Base-by-base conservation (phyloP, 2,888 invertebrate species). In the Drosophila tripunctata region DNA sequence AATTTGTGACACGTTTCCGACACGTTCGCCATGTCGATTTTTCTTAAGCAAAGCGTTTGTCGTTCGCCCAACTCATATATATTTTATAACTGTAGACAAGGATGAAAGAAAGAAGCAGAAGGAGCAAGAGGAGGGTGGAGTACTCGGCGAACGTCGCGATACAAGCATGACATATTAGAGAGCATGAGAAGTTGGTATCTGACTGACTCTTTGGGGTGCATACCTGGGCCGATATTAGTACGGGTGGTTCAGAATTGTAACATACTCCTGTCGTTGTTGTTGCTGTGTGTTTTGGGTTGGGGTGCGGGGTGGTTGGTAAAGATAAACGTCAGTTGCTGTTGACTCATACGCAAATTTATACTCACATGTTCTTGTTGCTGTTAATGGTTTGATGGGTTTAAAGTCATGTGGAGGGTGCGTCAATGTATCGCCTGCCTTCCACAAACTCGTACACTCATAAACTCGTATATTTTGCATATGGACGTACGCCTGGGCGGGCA, bases 341-440 rank as follows among this genome's bases (percentile, higher is more conserved):
- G 80, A 81, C 80, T 84, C 84, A 84, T 81, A 84, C 76, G 85
- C 82, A 81, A 84, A 81, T 84, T 81, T 81, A 69, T 78, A 78
- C 81, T 81, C 84, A 78, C 67, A 84, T 74, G 84, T n/a, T 60
- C 52, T 31, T 63, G 57, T 63, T 76, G 63, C 61, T 75, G 72
- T 84, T 84, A 81, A 81, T 81, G 81, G 82, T 81, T 81, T 84
- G 81, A 81, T 81, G 81, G 78, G 79, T 77, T 81, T 81, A 81
- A 81, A 84, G 82, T 81, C 79, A 65, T 70, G 66, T 57, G 62
- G 57, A 50, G 84, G 73, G 73, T 84, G 84, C 81, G 68, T 84
- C 80, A 76, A 80, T 70, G 64, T 81, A 73, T 70, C 57, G 76
- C 66, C 22, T 24, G 14, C 44, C 22, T 12, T 15, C 30, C 17